phyloP scores from a whole-genome alignment of 1,140 invertebrate genomes.

The Drosophila mauritiana region DNA sequence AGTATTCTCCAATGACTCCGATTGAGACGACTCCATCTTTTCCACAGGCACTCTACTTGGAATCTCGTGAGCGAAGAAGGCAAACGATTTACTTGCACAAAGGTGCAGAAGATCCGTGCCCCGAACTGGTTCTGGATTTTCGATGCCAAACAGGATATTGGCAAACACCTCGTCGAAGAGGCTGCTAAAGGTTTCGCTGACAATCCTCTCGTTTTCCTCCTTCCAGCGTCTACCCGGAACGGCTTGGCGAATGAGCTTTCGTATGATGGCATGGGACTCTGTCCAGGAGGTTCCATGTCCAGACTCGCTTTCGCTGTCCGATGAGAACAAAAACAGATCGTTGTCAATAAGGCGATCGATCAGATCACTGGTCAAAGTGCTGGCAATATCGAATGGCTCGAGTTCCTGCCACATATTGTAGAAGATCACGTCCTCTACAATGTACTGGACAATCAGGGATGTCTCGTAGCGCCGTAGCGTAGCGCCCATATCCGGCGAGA shows the following conservation, averaged over 20 bases:
- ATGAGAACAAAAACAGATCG: slow-evolving; percentile 64
- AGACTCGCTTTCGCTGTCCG: slow-evolving; percentile 60
- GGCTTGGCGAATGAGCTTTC: slow-evolving; percentile 64
- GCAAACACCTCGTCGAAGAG: slow-evolving; percentile 60
- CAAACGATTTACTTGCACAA: too few species aligned
- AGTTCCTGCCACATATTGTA: slow-evolving; percentile 32
- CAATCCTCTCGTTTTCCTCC: slow-evolving; percentile 57
- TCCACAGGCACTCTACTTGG: not conserved
- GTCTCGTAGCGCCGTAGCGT: slow-evolving; percentile 39
- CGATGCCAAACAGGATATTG: slow-evolving; percentile 6
- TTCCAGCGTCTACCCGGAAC: slow-evolving; percentile 75
- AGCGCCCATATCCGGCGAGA: slow-evolving; percentile 47
- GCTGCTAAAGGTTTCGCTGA: slow-evolving; percentile 37
- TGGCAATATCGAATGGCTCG: slow-evolving; percentile 61
- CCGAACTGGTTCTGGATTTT: not conserved
- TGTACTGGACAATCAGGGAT: slow-evolving; percentile 45
- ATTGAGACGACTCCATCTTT: not conserved
- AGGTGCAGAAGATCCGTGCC: slow-evolving; percentile 22
- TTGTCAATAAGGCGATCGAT: slow-evolving; percentile 76
- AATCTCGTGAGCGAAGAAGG: not conserved
- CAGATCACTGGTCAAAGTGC: slow-evolving; percentile 41
- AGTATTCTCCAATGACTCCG: not conserved
- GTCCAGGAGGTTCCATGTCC: not conserved
- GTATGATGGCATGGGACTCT: slow-evolving; percentile 60
- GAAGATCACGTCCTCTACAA: slow-evolving; percentile 72